These are phyloP conservation scores for Pelosia muscerda DNA, from an alignment of 2,888 invertebrate genomes.

Conservation along the genomic window DNA sequence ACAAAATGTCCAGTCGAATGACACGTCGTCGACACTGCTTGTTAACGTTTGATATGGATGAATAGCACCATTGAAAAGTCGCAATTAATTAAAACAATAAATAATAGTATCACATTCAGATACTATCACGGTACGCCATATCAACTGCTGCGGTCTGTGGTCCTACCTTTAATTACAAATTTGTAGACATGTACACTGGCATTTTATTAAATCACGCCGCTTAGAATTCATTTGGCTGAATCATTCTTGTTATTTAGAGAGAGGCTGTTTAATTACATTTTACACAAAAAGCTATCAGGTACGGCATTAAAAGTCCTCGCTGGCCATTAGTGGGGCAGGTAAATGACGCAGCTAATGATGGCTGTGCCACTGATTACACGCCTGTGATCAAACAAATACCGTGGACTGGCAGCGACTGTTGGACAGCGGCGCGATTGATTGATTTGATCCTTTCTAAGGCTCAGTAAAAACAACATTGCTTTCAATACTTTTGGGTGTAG, in stretches of 20 bases:
- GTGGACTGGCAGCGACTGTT: slow-evolving; percentile 19
- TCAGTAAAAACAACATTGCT: slow-evolving; percentile 2
- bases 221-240: slow-evolving; percentile 1
- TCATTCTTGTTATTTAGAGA: slow-evolving; percentile 8
- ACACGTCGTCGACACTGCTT: too few species aligned
- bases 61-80: too few species aligned
- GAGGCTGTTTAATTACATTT: slow-evolving; percentile 20
- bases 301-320: slow-evolving; percentile 22
- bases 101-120: too few species aligned
- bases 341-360: slow-evolving; percentile 43
- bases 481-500: not conserved
- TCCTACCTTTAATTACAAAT: not conserved
- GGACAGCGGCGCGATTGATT: slow-evolving; percentile 8
- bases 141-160: too few species aligned
- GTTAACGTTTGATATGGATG: too few species aligned
- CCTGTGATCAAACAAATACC: slow-evolving; percentile 36
- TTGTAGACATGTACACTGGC: not conserved
- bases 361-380: slow-evolving; percentile 39
- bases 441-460: not conserved
- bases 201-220: not conserved
- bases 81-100: too few species aligned
- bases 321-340: slow-evolving; percentile 30
- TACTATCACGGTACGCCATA: too few species aligned
- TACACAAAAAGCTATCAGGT: slow-evolving; percentile 23
- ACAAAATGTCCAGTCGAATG: too few species aligned